Evolutionary conservation across 2,113 vertebrate genomes (phyloP), one percentile per base, ranked within the genome.

Genomic region (Oceanites oceanicus): DNA sequence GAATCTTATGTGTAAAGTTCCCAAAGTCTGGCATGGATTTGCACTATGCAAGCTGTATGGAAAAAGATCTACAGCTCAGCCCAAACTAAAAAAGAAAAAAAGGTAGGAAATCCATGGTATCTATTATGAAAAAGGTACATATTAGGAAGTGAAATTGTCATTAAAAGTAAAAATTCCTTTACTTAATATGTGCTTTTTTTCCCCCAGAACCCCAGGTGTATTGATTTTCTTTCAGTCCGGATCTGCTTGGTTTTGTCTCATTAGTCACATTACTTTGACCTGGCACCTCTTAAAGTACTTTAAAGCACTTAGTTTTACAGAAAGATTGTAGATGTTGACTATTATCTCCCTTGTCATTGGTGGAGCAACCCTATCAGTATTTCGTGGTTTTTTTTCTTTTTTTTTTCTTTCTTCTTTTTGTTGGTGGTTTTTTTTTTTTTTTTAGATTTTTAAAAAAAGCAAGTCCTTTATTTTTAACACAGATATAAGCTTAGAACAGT

Each of bases 201-300:
- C 0, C 5, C 9, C 12, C 32, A 15, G 45, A 87, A 61, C 53
- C 30, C 53, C 58, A 91, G 32, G 68, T 94, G 44, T 56, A 93
- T 91, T 90, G 90, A 93, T 95, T 95, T 96, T 87, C 86, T 91
- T 95, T 94, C 70, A 72, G 70, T 84, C 59, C 45, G 56, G 20
- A 55, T 95, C 84, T 94, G 32, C 71, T 92, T 91, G 84, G 32
- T 68, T 95, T 95, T 92, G 58, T 85, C 50, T 94, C 62, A 52
- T 93, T 93, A 84, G 93, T 94, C 62, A 45, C 62, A 58, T 92
- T 85, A n/a, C 81, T 95, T 73, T 76, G 89, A 91, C 45, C 66
- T 78, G 66, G 25, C 61, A 89, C 32, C 58, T 75, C 42, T 90
- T 68, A 78, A 94, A 94, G 26, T 68, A 22, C 44, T 92, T 92